phyloP scores from a whole-genome alignment of 2,113 vertebrate genomes.

The Stomatorhinus ivindoensis region DNA sequence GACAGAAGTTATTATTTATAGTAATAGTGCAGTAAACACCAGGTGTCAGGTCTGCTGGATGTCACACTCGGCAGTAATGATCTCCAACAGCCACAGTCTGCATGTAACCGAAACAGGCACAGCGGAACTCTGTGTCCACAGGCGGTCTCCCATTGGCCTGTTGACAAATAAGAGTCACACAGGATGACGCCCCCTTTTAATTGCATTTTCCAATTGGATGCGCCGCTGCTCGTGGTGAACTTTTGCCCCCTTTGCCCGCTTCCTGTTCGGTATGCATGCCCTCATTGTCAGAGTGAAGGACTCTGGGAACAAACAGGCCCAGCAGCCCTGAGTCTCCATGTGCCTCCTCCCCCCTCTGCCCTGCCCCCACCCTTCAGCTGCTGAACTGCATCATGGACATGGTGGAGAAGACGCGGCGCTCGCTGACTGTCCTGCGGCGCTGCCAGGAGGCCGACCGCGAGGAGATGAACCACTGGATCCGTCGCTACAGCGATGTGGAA shows the following conservation, averaged over 20 bases:
- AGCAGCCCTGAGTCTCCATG: background rate
- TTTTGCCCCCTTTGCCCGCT: conserved; percentile 1
- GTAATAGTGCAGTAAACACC: background rate
- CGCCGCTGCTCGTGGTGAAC: background rate
- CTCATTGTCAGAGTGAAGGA: background rate
- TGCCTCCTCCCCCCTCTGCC: background rate
- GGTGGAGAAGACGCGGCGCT: conserved; percentile 93
- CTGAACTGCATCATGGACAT: conserved; percentile 98
- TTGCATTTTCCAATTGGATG: background rate
- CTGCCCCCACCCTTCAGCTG: conserved; percentile 58
- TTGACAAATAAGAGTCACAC: background rate
- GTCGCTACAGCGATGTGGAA: conserved; percentile 82
- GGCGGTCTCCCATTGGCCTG: background rate
- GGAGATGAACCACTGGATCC: conserved; percentile 94
- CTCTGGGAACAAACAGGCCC: background rate
- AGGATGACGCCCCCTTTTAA: conserved; percentile 1
- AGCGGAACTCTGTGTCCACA: background rate
- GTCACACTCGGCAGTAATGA: background rate
- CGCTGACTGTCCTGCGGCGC: conserved; percentile 84
- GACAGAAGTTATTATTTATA: background rate
- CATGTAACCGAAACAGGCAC: background rate
- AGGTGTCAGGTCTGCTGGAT: conserved; percentile 6
- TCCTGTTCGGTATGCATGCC: background rate
- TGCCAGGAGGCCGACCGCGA: conserved; percentile 94
- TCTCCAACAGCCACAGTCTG: background rate